Evolutionary conservation across 2,797 vertebrate species (phyloP).

Genomic region (Prionace glauca): DNA sequence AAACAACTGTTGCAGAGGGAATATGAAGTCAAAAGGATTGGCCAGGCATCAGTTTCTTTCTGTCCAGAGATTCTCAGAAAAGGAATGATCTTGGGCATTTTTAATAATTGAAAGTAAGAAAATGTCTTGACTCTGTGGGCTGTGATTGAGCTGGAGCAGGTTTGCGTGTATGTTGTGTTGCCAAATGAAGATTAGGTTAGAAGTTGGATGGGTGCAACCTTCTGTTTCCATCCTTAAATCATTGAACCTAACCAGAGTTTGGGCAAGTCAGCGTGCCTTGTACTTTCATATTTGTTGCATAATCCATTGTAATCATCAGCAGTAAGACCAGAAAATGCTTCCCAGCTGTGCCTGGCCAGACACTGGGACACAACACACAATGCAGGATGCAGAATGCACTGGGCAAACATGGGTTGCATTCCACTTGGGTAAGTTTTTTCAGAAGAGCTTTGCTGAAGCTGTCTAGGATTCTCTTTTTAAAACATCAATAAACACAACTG

Average conservation of each 20-base stretch:
- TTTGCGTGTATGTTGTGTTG: not conserved
- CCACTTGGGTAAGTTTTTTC: not conserved
- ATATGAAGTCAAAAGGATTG: not conserved
- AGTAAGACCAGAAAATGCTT: not conserved
- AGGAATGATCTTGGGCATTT: not conserved
- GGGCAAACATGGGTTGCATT: not conserved
- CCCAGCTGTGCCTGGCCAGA: not conserved
- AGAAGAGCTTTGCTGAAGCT: not conserved
- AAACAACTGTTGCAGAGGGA: not conserved
- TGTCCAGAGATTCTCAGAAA: not conserved
- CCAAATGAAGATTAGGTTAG: not conserved
- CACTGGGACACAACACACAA: not conserved
- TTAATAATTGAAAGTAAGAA: not conserved
- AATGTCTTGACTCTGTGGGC: not conserved
- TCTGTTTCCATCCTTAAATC: not conserved
- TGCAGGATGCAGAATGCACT: not conserved
- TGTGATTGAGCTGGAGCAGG: not conserved
- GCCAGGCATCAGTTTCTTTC: not conserved
- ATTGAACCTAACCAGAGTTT: not conserved
- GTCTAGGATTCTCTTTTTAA: not conserved
- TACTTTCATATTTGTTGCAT: not conserved
- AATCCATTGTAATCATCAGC: not conserved
- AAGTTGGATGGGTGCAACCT: not conserved
- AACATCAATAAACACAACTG: not conserved
- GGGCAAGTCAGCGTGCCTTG: not conserved